These are phyloP conservation scores for Hemiscyllium ocellatum DNA, from an alignment of 2,113 vertebrate genomes.

Conservation along the genomic window DNA sequence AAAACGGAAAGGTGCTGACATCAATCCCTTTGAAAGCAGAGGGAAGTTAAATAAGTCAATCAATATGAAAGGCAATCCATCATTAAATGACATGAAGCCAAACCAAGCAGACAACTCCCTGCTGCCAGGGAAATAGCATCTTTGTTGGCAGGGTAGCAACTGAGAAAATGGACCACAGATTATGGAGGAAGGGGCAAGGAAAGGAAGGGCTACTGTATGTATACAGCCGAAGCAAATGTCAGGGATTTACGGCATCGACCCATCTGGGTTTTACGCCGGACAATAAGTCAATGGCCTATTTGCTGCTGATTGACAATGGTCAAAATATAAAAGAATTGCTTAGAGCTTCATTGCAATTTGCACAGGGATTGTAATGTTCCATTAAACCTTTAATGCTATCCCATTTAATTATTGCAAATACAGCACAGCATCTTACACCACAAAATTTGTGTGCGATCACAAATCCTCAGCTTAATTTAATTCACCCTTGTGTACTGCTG, in stretches of 20 bases:
- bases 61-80: slow-evolving; percentile 20
- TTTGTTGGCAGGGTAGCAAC: neutral
- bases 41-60: neutral
- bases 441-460: neutral
- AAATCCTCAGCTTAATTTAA: slow-evolving; percentile 10
- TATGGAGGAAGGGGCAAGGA: neutral
- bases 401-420: neutral
- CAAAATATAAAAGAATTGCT: neutral
- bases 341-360: neutral
- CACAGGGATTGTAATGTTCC: neutral
- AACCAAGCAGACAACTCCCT: neutral
- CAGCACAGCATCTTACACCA: neutral
- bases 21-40: neutral
- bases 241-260: neutral
- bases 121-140: neutral
- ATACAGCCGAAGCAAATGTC: neutral
- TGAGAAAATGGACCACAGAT: neutral
- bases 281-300: neutral
- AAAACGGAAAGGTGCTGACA: neutral
- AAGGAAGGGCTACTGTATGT: neutral
- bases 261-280: neutral
- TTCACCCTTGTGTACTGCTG: neutral
- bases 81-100: neutral
- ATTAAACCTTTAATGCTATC: neutral
- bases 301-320: neutral